Percentiles rank a stretch among this genome's conserved stretches.
Evolutionary conservation across 2,113 vertebrate genomes (phyloP).

Genomic region (Sorex fumeus): DNA sequence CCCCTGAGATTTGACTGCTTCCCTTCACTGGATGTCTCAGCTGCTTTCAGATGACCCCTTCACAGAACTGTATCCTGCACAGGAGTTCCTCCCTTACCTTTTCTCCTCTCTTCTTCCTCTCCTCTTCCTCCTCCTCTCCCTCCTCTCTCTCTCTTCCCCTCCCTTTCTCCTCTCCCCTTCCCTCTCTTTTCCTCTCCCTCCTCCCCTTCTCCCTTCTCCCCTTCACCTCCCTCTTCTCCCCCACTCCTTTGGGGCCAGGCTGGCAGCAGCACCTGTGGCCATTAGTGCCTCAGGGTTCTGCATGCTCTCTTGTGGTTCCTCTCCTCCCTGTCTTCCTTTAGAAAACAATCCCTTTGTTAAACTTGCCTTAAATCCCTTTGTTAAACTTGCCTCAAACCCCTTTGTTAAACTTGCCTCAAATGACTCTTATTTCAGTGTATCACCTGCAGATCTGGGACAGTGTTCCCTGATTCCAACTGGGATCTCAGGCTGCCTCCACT

Average conservation of each 20-base stretch:
- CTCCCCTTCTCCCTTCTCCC: no score
- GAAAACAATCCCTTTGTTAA: constrained; percentile 31
- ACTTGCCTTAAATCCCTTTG: not conserved
- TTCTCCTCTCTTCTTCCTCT: no score
- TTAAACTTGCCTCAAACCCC: not conserved
- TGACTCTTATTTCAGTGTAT: not conserved
- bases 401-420: not conserved
- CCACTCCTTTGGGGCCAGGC: not conserved
- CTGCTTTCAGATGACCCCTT: not conserved
- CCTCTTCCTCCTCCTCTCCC: not conserved
- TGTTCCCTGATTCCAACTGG: not conserved
- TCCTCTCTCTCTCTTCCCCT: not conserved
- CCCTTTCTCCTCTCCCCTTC: no score
- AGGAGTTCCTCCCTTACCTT: not conserved
- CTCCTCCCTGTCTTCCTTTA: not conserved
- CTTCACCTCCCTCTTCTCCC: no score
- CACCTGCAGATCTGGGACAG: not conserved
- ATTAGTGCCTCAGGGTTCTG: not conserved
- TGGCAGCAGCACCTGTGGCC: not conserved
- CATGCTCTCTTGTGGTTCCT: not conserved
- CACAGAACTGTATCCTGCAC: not conserved
- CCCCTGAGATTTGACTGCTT: not conserved
- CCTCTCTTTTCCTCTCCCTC: not conserved
- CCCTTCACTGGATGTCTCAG: not conserved
- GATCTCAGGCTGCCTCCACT: not conserved